These are phyloP conservation scores for Ptyas mucosa DNA, from an alignment of 2,113 vertebrate genomes.

Conservation along the genomic window DNA sequence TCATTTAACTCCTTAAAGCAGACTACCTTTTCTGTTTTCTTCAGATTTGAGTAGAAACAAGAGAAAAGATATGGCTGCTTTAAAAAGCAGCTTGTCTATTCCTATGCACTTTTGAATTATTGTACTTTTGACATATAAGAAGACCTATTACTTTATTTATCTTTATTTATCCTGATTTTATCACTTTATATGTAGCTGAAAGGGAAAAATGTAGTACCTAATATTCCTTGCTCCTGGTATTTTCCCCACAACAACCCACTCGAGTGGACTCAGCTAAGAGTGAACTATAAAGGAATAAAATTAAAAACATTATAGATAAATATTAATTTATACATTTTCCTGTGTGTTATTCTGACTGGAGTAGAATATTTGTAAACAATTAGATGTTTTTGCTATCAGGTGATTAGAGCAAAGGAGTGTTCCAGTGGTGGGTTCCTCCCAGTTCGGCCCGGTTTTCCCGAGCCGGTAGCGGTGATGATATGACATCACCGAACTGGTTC, in stretches of 20 bases:
- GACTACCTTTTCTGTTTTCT: not conserved
- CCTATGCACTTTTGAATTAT: not conserved
- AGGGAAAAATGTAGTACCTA: not conserved
- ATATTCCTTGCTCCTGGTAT: not conserved
- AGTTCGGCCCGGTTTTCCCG: too few relatives aligned
- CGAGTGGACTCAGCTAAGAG: not conserved
- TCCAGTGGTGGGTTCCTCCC: too few relatives aligned
- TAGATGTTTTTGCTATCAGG: conserved; percentile 18
- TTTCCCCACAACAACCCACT: not conserved
- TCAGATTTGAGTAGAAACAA: not conserved
- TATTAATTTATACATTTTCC: not conserved
- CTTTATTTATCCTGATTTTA: not conserved
- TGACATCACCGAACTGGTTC: too few relatives aligned
- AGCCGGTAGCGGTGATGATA: too few relatives aligned
- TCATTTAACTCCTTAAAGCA: not conserved
- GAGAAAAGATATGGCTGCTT: not conserved
- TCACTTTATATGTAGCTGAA: not conserved
- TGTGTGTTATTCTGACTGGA: not conserved
- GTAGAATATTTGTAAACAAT: not conserved
- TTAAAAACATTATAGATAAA: not conserved
- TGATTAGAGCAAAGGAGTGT: not conserved
- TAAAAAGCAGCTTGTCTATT: not conserved
- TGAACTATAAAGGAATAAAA: not conserved
- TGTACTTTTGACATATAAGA: not conserved
- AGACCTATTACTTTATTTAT: not conserved